Conservation (phyloP, 2,113 vertebrate species). For the Apodemus speciosus region DNA sequence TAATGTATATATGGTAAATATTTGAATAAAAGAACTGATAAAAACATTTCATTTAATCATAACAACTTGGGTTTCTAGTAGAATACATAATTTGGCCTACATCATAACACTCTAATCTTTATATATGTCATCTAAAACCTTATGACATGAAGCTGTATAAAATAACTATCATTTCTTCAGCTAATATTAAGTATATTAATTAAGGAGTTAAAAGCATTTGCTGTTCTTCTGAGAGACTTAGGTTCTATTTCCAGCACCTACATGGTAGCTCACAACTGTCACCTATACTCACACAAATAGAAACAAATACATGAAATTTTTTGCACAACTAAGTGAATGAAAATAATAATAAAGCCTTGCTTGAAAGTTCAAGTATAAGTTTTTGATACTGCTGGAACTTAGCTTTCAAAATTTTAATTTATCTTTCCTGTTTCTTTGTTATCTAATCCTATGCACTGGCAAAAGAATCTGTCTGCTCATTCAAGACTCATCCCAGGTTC, state of each 20-base stretch:
- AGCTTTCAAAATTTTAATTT: neutral
- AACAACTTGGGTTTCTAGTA: neutral
- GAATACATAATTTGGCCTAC: neutral
- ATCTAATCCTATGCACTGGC: neutral
- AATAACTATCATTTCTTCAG: neutral
- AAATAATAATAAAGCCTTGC: neutral
- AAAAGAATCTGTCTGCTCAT: neutral
- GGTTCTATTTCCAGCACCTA: neutral
- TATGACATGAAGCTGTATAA: neutral
- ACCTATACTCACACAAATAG: neutral
- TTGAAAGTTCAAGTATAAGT: neutral
- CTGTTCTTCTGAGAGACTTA: neutral
- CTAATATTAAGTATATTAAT: neutral
- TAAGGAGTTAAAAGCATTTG: neutral
- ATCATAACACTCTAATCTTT: neutral
- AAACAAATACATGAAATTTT: neutral
- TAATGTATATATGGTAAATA: neutral
- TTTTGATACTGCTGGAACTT: neutral
- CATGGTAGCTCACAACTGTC: neutral
- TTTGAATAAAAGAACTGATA: neutral
- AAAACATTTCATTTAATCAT: conserved; percentile 5
- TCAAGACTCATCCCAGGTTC: neutral
- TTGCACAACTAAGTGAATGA: neutral
- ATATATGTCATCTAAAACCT: neutral
- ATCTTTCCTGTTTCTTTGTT: neutral